Evolutionary conservation across 2,113 vertebrate species (phyloP).

Genomic region (Piprites chloris): DNA sequence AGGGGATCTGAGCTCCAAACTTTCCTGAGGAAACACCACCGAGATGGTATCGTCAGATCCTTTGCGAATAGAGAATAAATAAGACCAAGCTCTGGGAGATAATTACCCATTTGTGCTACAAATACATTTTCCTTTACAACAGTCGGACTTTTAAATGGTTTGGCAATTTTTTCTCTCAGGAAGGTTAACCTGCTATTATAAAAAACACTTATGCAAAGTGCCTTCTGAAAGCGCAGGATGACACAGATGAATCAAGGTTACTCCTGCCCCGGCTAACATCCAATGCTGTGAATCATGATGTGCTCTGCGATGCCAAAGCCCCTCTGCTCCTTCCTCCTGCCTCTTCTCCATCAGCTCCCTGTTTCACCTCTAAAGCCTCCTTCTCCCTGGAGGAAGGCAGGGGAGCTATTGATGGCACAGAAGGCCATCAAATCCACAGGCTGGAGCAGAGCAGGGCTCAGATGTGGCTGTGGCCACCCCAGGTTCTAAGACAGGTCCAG

Average conservation of each 20-base stretch:
- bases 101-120: conserved; percentile 37
- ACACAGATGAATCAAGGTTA: background rate
- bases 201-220: background rate
- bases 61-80: conserved; percentile 7
- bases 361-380: background rate
- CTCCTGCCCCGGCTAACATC: background rate
- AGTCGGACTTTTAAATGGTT: background rate
- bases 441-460: background rate
- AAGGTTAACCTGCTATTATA: conserved; percentile 6
- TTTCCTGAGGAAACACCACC: conserved; percentile 79
- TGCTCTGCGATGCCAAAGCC: rapidly evolving
- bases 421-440: rapidly evolving
- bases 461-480: background rate
- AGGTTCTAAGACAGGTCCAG: background rate
- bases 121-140: conserved; percentile 19
- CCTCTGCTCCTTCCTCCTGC: background rate
- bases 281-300: background rate
- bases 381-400: background rate
- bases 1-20: conserved; percentile 21
- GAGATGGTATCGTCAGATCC: conserved; percentile 68
- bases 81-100: conserved; percentile 52
- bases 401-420: rapidly evolving
- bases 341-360: background rate
- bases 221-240: background rate
- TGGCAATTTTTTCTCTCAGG: background rate